Evolutionary conservation across 2,888 invertebrate species (phyloP), one percentile per base, ranked within the genome.

Genomic region (Magallana nippona): DNA sequence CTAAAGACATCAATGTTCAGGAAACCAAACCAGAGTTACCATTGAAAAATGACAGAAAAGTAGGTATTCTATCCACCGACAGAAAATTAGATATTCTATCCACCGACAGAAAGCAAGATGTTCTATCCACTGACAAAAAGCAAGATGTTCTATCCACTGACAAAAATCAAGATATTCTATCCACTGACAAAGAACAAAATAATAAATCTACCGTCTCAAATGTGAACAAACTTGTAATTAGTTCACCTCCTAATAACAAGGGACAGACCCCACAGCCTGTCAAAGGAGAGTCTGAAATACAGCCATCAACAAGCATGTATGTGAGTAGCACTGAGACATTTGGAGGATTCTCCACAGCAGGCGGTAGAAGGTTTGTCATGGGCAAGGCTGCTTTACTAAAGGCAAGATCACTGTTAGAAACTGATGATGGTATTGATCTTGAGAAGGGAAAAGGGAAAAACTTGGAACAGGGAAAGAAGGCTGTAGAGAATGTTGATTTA

Each of bases 291-390:
- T 71, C 71, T 27, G 32, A 27, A 3, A 32, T 22, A 22, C 19
- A 71, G 13, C 32, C 32, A 27, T 22, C 71, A 27, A 27, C 13
- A 71, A 32, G 32, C 15, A 58, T 19, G 5, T 2, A 15, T 27
- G 32, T 1, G 13, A 17, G 27, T 15, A 57, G 27, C 55, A 58
- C 2, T 10, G 79, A 78, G 55, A 62, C 8, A 22, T 83, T 81
- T 81, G 55, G 44, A n/a, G 83, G 83, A n/a, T 83, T 83, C 55
- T 17, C n/a, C 8, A 81, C 83, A 19, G 83, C 83, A 78, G 81
- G 32, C 17, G 83, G 83, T 58, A 77, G 55, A 2, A 83, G 19
- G n/a, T 77, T 77, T 57, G n/a, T 13, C 44, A 10, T 81, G 1
- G 63, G 13, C n/a, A 62, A 81, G 2, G 62, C 44, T 17, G 44